Percentiles rank a stretch among this genome's conserved stretches.
These are phyloP conservation scores for Heliothis peltigera DNA, from an alignment of 2,888 invertebrate species.

Conservation along the genomic window DNA sequence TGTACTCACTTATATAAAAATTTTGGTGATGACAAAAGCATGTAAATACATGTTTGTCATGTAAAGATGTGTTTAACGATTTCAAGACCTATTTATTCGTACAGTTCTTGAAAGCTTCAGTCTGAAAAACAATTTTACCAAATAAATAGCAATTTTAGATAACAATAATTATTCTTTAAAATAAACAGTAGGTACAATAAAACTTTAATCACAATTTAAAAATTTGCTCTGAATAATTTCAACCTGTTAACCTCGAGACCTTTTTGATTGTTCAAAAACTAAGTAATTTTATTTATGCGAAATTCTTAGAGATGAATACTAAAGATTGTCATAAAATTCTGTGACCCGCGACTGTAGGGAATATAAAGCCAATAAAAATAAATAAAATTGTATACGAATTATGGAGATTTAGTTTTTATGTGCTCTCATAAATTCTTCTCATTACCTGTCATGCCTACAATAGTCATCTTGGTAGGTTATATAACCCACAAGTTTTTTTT, in stretches of 20 bases:
- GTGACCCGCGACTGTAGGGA: slow-evolving; percentile 16
- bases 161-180: slow-evolving; percentile 22
- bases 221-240: slow-evolving; percentile 27
- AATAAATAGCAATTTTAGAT: not conserved
- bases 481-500: too few relatives aligned
- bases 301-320: slow-evolving; percentile 27
- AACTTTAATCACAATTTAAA: slow-evolving; percentile 23
- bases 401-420: slow-evolving; percentile 29
- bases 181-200: slow-evolving; percentile 24
- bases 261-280: slow-evolving; percentile 21
- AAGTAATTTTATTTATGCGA: slow-evolving; percentile 29
- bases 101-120: too few relatives aligned
- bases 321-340: slow-evolving; percentile 18
- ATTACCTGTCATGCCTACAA: slow-evolving; percentile 13
- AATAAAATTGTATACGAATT: slow-evolving; percentile 19
- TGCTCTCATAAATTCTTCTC: slow-evolving; percentile 2
- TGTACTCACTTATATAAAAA: not conserved
- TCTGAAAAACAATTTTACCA: too few relatives aligned
- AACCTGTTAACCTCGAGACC: slow-evolving; percentile 22
- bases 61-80: too few relatives aligned
- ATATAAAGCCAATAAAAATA: slow-evolving; percentile 17
- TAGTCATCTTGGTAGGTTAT: too few relatives aligned
- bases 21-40: not conserved
- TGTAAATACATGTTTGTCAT: too few relatives aligned
- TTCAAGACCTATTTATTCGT: too few relatives aligned